phyloP scores from a whole-genome alignment of 2,797 vertebrate genomes.

The Erethizon dorsatum region DNA sequence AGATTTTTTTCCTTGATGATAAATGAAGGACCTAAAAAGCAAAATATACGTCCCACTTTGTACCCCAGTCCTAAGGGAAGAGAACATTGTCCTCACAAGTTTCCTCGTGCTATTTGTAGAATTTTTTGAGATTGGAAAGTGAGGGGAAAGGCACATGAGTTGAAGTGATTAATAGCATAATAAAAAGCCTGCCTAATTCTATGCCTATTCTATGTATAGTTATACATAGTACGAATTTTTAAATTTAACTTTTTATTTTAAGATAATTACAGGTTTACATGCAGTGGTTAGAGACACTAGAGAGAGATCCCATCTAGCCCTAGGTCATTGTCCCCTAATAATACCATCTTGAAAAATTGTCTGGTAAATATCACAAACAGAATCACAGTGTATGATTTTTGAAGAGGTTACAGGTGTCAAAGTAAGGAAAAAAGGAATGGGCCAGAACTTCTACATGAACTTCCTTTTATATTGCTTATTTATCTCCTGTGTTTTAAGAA shows the following conservation, averaged over 20 bases:
- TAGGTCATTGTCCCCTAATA: neutral
- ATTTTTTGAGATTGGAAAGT: neutral
- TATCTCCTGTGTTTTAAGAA: conserved; percentile 1
- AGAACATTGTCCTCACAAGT: neutral
- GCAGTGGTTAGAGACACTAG: neutral
- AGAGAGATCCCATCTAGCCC: neutral
- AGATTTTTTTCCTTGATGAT: conserved; percentile 61
- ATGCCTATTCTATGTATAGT: neutral
- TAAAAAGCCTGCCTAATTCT: neutral
- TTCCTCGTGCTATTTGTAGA: neutral
- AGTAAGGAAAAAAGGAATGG: neutral
- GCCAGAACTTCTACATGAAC: neutral
- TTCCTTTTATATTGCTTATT: conserved; percentile 13
- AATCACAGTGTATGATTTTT: neutral
- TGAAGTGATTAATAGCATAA: neutral
- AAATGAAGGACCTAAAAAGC: conserved; percentile 64
- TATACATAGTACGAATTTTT: neutral
- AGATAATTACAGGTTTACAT: neutral
- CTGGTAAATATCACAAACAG: neutral
- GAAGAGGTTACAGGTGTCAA: neutral
- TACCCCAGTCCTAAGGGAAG: neutral
- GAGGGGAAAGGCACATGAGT: neutral
- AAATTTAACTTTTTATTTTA: conserved; percentile 24
- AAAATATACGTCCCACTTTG: neutral
- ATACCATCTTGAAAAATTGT: neutral